phyloP scores from a whole-genome alignment of 1,140 invertebrate species.

The Drosophila repletoides region DNA sequence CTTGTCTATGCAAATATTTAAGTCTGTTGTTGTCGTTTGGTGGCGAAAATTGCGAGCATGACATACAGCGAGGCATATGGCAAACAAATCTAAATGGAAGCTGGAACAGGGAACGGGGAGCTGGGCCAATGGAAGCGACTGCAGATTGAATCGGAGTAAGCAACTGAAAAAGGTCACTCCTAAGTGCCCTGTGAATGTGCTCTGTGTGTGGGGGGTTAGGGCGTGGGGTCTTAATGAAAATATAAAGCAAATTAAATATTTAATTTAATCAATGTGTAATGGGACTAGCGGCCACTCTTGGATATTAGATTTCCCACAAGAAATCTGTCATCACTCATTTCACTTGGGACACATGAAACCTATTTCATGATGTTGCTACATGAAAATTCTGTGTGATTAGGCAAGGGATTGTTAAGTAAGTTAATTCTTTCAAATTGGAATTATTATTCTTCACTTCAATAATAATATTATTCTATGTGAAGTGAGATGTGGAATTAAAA shows the following conservation, averaged over 20 bases:
- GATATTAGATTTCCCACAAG: constrained; percentile 22
- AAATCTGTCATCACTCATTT: constrained; percentile 11
- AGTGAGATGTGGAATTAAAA: too few relatives aligned
- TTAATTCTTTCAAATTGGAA: too few relatives aligned
- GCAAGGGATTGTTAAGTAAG: neutral
- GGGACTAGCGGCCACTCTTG: constrained; percentile 1
- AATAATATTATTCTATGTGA: too few relatives aligned
- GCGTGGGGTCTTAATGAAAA: constrained; percentile 40
- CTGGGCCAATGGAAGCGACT: too few relatives aligned
- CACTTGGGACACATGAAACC: constrained; percentile 4
- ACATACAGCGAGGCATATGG: constrained; percentile 49
- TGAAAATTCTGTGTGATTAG: neutral
- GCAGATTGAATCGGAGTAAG: too few relatives aligned
- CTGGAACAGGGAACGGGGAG: too few relatives aligned
- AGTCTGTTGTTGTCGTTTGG: constrained; percentile 73
- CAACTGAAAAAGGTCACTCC: constrained; percentile 8
- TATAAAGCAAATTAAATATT: constrained; percentile 65
- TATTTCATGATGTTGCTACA: neutral
- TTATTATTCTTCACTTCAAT: too few relatives aligned
- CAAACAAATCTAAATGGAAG: constrained; percentile 58
- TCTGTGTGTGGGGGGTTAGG: neutral
- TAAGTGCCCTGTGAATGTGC: constrained; percentile 3
- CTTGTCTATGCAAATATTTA: constrained; percentile 75
- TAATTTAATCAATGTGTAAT: constrained; percentile 39
- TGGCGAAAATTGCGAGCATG: constrained; percentile 68